phyloP scores from a whole-genome alignment of 2,888 invertebrate genomes.

The Sussaba pulchella region DNA sequence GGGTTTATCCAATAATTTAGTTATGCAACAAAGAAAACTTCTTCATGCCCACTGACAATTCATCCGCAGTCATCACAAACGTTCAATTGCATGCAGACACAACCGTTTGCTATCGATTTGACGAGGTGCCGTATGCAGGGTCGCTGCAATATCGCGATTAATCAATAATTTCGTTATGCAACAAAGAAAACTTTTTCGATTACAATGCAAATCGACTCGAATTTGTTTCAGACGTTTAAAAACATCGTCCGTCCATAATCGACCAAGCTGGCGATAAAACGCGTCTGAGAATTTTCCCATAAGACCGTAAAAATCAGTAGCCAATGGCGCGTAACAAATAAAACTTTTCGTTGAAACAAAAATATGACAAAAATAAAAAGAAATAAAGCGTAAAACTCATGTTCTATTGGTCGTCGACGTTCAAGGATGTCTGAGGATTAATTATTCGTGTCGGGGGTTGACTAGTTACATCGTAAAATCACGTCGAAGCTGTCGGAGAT shows the following conservation, averaged over 20 bases:
- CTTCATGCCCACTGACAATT: not conserved
- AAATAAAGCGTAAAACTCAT: no score
- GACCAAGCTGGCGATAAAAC: not conserved
- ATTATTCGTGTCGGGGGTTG: no score
- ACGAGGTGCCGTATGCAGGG: not conserved
- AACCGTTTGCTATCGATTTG: not conserved
- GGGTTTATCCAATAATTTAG: not conserved
- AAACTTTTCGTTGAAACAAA: not conserved
- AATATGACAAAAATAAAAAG: no score
- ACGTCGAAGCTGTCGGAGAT: constrained; percentile 24
- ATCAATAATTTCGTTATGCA: constrained; percentile 34
- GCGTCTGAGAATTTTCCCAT: not conserved
- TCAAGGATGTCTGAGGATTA: not conserved
- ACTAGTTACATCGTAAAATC: constrained; percentile 32
- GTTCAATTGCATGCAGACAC: not conserved
- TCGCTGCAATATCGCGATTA: not conserved
- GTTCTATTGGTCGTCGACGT: not conserved
- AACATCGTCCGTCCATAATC: not conserved
- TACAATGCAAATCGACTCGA: not conserved
- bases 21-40: constrained; percentile 39
- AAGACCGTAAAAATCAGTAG: not conserved
- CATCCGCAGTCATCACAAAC: not conserved
- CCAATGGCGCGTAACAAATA: not conserved
- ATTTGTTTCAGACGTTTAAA: constrained; percentile 4
- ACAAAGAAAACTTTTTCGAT: constrained; percentile 40